Conservation (phyloP, 1,140 invertebrate species). For the Drosophila fuyamai region DNA sequence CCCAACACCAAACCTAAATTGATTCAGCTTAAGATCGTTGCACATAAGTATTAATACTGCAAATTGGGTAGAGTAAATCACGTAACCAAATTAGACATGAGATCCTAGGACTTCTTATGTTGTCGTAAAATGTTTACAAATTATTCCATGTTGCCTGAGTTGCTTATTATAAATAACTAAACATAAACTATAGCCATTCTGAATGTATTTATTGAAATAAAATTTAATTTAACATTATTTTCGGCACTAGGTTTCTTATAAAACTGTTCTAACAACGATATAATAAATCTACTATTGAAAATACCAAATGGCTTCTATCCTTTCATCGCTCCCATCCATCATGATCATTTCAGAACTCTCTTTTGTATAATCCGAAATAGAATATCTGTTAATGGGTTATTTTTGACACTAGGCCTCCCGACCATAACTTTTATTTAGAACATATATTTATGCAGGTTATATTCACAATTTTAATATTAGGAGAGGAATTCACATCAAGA, state of each 20-base stretch:
- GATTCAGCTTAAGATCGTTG: constrained; percentile 30
- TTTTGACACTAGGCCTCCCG: too few relatives aligned
- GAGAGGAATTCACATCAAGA: neutral
- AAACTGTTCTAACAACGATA: constrained; percentile 11
- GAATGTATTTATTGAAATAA: constrained; percentile 32
- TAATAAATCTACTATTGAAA: constrained; percentile 10
- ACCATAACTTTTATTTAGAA: constrained; percentile 4
- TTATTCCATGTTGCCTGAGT: constrained; percentile 19
- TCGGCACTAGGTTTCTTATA: constrained; percentile 9
- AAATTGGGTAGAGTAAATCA: constrained; percentile 13
- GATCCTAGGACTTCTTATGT: constrained; percentile 2
- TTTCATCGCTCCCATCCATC: neutral
- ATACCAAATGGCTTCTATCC: neutral
- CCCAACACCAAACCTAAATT: constrained; percentile 24
- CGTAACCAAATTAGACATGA: constrained; percentile 4
- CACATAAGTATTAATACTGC: constrained; percentile 20
- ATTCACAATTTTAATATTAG: neutral
- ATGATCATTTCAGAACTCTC: neutral
- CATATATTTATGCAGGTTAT: constrained; percentile 2
- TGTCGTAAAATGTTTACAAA: constrained; percentile 10
- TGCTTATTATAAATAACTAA: constrained; percentile 16
- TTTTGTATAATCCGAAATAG: too few relatives aligned
- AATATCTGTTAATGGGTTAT: too few relatives aligned
- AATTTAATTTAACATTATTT: constrained; percentile 1
- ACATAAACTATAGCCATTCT: constrained; percentile 14